Percentiles rank a stretch among this genome's conserved stretches.
These are phyloP conservation scores for Diplodus puntazzo DNA, from an alignment of 2,797 vertebrate genomes.

Conservation along the genomic window DNA sequence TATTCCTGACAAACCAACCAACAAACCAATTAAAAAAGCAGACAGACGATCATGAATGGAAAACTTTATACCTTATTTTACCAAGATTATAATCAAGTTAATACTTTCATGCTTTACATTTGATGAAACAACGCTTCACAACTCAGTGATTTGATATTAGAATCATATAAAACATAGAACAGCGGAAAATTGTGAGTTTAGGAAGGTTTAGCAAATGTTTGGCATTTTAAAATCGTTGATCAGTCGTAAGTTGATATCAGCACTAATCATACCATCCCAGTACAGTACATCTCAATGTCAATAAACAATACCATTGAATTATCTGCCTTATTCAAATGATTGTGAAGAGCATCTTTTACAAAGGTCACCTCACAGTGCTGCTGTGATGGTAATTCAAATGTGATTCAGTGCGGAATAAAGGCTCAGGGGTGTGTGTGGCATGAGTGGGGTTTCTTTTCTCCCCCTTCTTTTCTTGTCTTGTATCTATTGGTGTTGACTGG, in stretches of 20 bases:
- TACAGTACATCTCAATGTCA: too few relatives aligned
- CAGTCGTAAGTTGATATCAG: too few relatives aligned
- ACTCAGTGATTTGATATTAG: too few relatives aligned
- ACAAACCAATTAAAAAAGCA: too few relatives aligned
- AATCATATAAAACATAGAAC: not conserved
- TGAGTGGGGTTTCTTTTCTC: not conserved
- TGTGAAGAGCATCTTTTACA: not conserved
- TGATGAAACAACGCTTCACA: too few relatives aligned
- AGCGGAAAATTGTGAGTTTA: not conserved
- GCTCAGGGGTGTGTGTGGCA: slow-evolving; percentile 29
- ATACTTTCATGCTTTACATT: too few relatives aligned
- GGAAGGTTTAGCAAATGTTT: not conserved
- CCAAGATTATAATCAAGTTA: too few relatives aligned
- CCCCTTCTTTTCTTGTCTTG: slow-evolving; percentile 22
- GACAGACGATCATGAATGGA: too few relatives aligned
- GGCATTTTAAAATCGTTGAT: not conserved
- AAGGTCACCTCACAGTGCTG: not conserved
- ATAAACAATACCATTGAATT: not conserved
- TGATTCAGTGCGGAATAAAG: not conserved
- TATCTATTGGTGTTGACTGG: slow-evolving; percentile 68
- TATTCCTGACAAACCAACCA: too few relatives aligned
- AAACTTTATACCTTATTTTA: too few relatives aligned
- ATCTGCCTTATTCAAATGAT: not conserved
- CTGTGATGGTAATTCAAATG: not conserved
- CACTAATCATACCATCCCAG: too few relatives aligned